Evolutionary conservation across 2,888 invertebrate genomes (phyloP).

Genomic region (Tethea ocularis): DNA sequence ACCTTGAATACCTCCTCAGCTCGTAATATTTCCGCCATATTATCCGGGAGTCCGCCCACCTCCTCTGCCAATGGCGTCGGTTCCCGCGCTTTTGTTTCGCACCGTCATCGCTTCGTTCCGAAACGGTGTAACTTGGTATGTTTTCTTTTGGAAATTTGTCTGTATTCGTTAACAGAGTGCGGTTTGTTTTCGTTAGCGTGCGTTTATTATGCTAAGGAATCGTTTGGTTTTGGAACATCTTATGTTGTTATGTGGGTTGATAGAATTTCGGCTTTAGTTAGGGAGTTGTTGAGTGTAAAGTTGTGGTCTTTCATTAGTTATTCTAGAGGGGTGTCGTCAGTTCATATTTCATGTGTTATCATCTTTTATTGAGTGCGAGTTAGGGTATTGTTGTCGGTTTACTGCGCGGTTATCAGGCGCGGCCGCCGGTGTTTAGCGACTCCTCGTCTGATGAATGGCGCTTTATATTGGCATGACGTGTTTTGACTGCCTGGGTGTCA

Average conservation of each 20-base stretch:
- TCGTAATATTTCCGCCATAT: conserved; percentile 83
- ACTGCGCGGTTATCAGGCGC: conserved; percentile 77
- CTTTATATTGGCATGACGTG: conserved; percentile 59
- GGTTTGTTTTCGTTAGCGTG: conserved; percentile 77
- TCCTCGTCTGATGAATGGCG: conserved; percentile 74
- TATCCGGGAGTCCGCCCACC: conserved; percentile 79
- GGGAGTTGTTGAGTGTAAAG: conserved; percentile 29
- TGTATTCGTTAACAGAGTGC: conserved; percentile 70
- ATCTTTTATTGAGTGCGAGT: conserved; percentile 84
- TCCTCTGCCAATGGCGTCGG: conserved; percentile 78
- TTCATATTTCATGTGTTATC: conserved; percentile 84
- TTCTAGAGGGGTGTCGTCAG: conserved; percentile 71
- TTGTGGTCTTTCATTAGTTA: conserved; percentile 28
- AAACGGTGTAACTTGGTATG: conserved; percentile 78
- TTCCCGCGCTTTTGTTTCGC: conserved; percentile 83
- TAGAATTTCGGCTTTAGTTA: conserved; percentile 35
- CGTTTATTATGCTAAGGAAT: conserved; percentile 68
- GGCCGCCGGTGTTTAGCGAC: conserved; percentile 76
- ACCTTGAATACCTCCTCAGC: conserved; percentile 79
- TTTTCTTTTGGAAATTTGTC: conserved; percentile 78
- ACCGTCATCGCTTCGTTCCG: conserved; percentile 69
- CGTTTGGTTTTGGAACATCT: conserved; percentile 50
- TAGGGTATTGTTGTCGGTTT: conserved; percentile 81
- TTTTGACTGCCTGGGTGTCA: conserved; percentile 32
- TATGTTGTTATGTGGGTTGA: conserved; percentile 32